Conservation (phyloP, 2,888 invertebrate genomes). For the Trissolcus brochymenae region DNA sequence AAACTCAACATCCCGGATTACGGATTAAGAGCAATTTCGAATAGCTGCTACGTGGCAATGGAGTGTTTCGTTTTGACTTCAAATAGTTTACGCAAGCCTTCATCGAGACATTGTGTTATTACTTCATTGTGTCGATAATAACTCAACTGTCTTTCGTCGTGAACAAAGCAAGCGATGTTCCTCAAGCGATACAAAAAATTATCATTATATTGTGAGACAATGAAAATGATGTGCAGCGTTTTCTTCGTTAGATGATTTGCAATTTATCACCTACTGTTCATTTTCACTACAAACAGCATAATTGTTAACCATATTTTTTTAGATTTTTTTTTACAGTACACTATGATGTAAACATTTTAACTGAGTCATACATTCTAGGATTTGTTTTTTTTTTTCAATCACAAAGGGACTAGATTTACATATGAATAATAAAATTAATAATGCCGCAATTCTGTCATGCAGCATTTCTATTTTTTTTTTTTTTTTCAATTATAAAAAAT, state of each 20-base stretch:
- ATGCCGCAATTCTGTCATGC: too few relatives aligned
- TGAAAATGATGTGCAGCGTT: neutral
- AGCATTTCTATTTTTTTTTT: neutral
- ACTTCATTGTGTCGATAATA: constrained; percentile 53
- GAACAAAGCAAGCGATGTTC: constrained; percentile 50
- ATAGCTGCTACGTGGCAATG: constrained; percentile 69
- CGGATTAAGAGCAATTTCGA: constrained; percentile 75
- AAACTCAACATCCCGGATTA: constrained; percentile 73
- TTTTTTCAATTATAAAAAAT: neutral
- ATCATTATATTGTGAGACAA: neutral
- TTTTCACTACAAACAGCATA: too few relatives aligned
- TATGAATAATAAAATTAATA: too few relatives aligned
- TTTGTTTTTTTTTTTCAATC: too few relatives aligned
- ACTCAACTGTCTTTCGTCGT: constrained; percentile 40
- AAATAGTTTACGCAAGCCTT: constrained; percentile 46
- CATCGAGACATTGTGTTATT: constrained; percentile 49
- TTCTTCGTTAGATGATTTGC: neutral
- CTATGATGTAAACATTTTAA: too few relatives aligned
- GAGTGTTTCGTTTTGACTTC: constrained; percentile 66
- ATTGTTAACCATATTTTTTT: too few relatives aligned
- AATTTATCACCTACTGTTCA: too few relatives aligned
- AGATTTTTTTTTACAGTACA: too few relatives aligned
- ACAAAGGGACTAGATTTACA: too few relatives aligned
- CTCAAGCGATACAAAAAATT: constrained; percentile 35
- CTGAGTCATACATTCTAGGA: too few relatives aligned